Evolutionary conservation across 2,888 invertebrate genomes (phyloP).

Genomic region (Fragum fragum): DNA sequence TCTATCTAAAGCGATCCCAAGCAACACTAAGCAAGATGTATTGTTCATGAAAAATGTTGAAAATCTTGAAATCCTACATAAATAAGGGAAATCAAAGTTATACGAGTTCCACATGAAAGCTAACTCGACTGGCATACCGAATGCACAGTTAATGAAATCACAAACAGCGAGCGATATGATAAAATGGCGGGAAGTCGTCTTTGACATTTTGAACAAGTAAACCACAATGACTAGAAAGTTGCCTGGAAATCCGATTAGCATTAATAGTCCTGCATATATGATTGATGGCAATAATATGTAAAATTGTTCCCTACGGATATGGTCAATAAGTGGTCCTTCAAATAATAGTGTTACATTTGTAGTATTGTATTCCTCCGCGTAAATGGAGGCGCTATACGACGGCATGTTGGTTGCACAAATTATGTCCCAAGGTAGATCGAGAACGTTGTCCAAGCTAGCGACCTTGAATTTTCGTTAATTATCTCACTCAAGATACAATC

Average conservation of each 20-base stretch:
- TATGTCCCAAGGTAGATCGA: background rate
- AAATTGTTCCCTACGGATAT: constrained; percentile 39
- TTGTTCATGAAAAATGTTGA: constrained; percentile 74
- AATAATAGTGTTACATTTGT: constrained; percentile 44
- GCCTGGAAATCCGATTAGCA: constrained; percentile 73
- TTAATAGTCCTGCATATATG: constrained; percentile 68
- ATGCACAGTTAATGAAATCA: constrained; percentile 73
- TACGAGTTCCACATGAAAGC: constrained; percentile 65
- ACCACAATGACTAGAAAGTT: constrained; percentile 70
- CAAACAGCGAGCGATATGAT: constrained; percentile 71
- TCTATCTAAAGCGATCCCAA: constrained; percentile 73
- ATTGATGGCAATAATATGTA: constrained; percentile 69
- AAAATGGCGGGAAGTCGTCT: constrained; percentile 68
- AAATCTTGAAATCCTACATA: constrained; percentile 72
- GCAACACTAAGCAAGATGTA: constrained; percentile 69
- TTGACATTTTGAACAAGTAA: constrained; percentile 69
- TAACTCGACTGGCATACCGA: constrained; percentile 73
- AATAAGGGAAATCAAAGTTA: constrained; percentile 65
- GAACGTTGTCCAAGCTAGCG: too few species aligned
- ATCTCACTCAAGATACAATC: too few species aligned
- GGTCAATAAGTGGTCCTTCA: constrained; percentile 41
- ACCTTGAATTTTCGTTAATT: too few species aligned
- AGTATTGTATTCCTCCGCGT: constrained; percentile 13
- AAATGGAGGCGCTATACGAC: constrained; percentile 7
- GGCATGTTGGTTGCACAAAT: constrained; percentile 5